Evolutionary conservation across 2,113 vertebrate genomes (phyloP).

Genomic region (Ciconia maguari): DNA sequence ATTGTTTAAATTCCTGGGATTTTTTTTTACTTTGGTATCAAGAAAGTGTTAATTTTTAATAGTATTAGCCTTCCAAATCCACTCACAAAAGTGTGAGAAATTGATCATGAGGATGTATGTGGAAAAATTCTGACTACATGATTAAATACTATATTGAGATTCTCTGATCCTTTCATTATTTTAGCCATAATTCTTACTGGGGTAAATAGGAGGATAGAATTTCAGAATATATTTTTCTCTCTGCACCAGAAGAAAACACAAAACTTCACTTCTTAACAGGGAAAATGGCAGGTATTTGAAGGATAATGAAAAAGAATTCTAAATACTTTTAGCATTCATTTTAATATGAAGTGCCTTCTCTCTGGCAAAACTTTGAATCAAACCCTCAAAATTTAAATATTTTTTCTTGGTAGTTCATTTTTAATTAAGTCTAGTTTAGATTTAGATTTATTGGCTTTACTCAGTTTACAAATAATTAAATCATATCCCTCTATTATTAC

Average conservation of each 20-base stretch:
- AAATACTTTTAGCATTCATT: neutral
- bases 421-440: conserved; percentile 42
- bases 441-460: conserved; percentile 43
- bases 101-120: neutral
- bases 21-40: neutral
- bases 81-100: neutral
- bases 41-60: neutral
- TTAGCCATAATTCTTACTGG: neutral
- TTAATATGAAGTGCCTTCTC: neutral
- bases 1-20: neutral
- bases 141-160: neutral
- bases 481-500: conserved; percentile 29
- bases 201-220: neutral
- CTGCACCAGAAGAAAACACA: neutral
- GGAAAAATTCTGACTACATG: neutral
- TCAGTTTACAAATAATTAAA: conserved; percentile 59
- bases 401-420: neutral
- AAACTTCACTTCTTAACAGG: neutral
- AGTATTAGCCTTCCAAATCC: neutral
- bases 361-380: neutral
- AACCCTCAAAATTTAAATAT: neutral
- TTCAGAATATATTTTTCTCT: neutral
- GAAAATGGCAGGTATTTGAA: neutral
- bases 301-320: neutral
- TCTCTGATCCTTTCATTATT: neutral